Percentiles rank a stretch among this genome's conserved stretches.
These are phyloP conservation scores for Scalopus aquaticus DNA, from an alignment of 2,113 vertebrate genomes.

Conservation along the genomic window DNA sequence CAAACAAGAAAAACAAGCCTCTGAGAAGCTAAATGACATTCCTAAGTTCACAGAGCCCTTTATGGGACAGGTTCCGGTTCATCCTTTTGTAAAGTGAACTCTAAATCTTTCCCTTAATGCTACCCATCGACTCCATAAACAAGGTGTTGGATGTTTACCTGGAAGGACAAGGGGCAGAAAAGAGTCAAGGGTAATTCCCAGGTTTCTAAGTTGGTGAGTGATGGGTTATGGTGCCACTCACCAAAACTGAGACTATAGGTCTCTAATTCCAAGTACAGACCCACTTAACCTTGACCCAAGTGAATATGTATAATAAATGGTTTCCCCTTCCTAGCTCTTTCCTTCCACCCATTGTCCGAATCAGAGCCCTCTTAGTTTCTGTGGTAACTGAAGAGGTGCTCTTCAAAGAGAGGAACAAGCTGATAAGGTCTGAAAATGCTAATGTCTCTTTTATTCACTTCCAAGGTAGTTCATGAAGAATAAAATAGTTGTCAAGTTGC, in stretches of 20 bases:
- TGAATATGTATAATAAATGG: slow-evolving; percentile 17
- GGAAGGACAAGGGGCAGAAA: background rate
- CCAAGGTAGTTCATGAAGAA: background rate
- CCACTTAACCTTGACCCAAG: background rate
- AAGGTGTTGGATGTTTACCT: background rate
- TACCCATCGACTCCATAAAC: background rate
- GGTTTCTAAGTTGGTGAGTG: slow-evolving; percentile 1
- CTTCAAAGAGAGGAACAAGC: background rate
- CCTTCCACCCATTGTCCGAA: background rate
- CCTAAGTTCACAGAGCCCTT: background rate
- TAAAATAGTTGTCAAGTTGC: background rate
- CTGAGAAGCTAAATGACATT: background rate
- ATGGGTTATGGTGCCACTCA: background rate
- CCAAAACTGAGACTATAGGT: background rate
- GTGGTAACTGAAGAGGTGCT: background rate
- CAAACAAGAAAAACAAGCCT: slow-evolving; percentile 4
- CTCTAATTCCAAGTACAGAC: slow-evolving; percentile 16
- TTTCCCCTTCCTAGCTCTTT: background rate
- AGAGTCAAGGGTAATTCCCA: background rate
- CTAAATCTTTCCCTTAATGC: background rate
- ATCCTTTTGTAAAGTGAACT: background rate
- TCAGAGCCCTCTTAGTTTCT: background rate
- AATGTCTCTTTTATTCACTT: slow-evolving; percentile 39
- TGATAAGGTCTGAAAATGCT: background rate
- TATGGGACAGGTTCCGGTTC: background rate